Conservation (phyloP, 2,797 vertebrate genomes). For the Syngnathus rostellatus region DNA sequence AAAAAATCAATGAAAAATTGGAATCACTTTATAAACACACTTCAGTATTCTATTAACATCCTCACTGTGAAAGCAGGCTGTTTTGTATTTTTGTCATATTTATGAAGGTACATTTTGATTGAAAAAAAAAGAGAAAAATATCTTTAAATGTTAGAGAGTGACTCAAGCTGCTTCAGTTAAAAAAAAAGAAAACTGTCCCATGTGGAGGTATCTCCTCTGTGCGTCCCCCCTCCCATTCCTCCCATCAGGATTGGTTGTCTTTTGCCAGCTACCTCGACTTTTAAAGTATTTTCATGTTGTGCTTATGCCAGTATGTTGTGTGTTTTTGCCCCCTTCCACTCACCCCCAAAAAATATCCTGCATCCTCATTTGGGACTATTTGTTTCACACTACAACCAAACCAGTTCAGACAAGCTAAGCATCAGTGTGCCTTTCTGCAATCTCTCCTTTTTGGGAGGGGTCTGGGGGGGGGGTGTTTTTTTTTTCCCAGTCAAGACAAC, state of each 20-base stretch:
- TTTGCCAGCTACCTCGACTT: slow-evolving; percentile 92
- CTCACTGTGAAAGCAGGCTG: slow-evolving; percentile 77
- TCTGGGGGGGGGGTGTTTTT: neutral
- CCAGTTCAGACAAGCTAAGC: slow-evolving; percentile 48
- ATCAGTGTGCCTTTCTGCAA: slow-evolving; percentile 32
- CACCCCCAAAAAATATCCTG: slow-evolving; percentile 14
- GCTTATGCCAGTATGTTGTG: slow-evolving; percentile 36
- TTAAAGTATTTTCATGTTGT: slow-evolving; percentile 73
- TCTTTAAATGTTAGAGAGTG: slow-evolving; percentile 60
- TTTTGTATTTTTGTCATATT: slow-evolving; percentile 64
- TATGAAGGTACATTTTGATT: slow-evolving; percentile 75
- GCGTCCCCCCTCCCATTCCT: slow-evolving; percentile 14
- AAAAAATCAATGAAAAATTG: slow-evolving; percentile 37
- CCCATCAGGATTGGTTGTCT: slow-evolving; percentile 58
- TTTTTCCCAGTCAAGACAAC: neutral
- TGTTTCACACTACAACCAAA: slow-evolving; percentile 65
- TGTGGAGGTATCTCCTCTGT: slow-evolving; percentile 52
- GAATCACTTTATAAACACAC: slow-evolving; percentile 68
- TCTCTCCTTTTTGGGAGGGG: slow-evolving; percentile 17
- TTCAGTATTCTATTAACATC: slow-evolving; percentile 77
- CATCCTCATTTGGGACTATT: slow-evolving; percentile 56
- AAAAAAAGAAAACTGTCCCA: slow-evolving; percentile 56
- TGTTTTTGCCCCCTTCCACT: slow-evolving; percentile 3
- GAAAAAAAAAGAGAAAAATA: slow-evolving; percentile 59
- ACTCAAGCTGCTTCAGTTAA: slow-evolving; percentile 72